These are phyloP conservation scores for Clistopyga incitator DNA, from an alignment of 2,888 invertebrate species.

Conservation along the genomic window DNA sequence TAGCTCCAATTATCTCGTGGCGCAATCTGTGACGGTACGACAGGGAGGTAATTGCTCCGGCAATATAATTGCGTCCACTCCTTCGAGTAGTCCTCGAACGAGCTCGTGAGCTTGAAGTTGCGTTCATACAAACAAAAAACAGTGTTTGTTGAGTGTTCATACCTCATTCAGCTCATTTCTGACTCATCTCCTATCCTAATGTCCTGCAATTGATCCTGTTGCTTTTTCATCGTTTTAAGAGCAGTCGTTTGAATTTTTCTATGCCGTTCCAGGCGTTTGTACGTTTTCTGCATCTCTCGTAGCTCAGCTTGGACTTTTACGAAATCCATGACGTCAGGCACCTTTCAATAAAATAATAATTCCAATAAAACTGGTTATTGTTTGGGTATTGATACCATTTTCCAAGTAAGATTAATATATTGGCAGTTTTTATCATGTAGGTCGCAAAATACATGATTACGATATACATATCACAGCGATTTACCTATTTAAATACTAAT, in stretches of 20 bases:
- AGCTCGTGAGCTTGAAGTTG: background rate
- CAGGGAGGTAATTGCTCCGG: conserved; percentile 66
- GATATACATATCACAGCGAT: no score
- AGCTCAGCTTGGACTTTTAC: conserved; percentile 85
- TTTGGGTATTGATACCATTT: background rate
- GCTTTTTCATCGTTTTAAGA: conserved; percentile 54
- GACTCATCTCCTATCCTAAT: conserved; percentile 28
- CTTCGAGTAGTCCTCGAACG: conserved; percentile 30
- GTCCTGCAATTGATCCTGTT: conserved; percentile 50
- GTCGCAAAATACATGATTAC: background rate
- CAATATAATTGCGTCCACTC: conserved; percentile 71
- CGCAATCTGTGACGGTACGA: conserved; percentile 74
- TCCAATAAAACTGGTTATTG: background rate
- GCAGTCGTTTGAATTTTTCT: conserved; percentile 72
- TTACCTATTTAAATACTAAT: no score
- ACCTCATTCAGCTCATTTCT: conserved; percentile 6
- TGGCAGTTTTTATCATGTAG: no score
- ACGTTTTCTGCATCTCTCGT: conserved; percentile 84
- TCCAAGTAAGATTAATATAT: no score
- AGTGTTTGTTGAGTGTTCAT: background rate
- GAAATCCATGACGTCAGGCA: conserved; percentile 87
- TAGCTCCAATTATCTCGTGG: conserved; percentile 73
- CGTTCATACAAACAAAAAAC: conserved; percentile 3
- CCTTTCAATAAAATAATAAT: conserved; percentile 65
- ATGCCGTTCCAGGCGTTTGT: conserved; percentile 81